phyloP scores from a whole-genome alignment of 2,797 vertebrate genomes.

The Hoplostethus atlanticus region DNA sequence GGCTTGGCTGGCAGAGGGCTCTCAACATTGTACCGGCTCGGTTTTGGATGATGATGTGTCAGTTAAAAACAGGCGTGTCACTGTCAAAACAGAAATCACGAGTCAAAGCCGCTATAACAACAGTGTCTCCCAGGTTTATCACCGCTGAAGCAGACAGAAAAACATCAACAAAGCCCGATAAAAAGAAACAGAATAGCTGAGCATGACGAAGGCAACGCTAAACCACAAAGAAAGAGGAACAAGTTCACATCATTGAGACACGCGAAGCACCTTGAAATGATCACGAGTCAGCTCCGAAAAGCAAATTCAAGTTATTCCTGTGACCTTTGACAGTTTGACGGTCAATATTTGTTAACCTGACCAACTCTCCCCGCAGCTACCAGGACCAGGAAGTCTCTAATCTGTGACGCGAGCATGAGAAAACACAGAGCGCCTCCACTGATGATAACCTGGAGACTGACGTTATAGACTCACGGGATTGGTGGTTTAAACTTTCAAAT shows the following conservation, averaged over 20 bases:
- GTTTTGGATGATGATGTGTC: background rate
- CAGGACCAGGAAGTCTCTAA: background rate
- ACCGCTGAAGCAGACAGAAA: background rate
- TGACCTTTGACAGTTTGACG: background rate
- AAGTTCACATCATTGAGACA: background rate
- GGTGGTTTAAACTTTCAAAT: too few species aligned
- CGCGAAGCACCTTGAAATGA: background rate
- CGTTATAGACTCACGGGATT: too few species aligned
- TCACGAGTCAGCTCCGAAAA: background rate
- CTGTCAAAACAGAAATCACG: slow-evolving; percentile 14
- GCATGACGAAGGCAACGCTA: background rate
- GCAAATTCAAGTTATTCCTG: background rate
- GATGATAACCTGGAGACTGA: too few species aligned
- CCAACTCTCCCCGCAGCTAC: background rate
- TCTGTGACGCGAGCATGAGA: background rate
- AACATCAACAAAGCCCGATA: background rate
- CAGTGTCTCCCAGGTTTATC: background rate
- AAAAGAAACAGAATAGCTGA: background rate
- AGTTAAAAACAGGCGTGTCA: slow-evolving; percentile 17
- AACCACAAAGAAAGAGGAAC: background rate
- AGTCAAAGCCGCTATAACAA: slow-evolving; percentile 1
- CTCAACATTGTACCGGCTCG: background rate
- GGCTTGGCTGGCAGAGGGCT: background rate
- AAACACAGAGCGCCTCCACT: too few species aligned
- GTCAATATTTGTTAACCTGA: background rate